phyloP scores from a whole-genome alignment of 1,140 invertebrate species.

The Lamellibrachia luymesi region DNA sequence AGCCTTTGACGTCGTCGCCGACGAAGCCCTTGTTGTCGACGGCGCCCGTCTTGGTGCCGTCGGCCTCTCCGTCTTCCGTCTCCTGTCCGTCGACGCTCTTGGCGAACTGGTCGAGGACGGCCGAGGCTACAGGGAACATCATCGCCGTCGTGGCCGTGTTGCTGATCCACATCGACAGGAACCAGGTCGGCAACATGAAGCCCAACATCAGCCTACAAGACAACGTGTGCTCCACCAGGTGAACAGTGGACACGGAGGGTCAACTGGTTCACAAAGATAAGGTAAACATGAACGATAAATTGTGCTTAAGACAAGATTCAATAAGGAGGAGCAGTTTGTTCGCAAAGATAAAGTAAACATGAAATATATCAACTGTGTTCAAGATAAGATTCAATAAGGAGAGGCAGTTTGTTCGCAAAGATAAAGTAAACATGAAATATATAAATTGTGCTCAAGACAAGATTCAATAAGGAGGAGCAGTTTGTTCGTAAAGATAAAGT shows the following conservation, averaged over 20 bases:
- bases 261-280: not conserved
- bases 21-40: not conserved
- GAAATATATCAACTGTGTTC: too few species aligned
- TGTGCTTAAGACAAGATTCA: not conserved
- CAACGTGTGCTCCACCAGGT: not conserved
- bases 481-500: too few species aligned
- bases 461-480: too few species aligned
- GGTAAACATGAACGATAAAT: not conserved
- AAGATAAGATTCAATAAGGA: too few species aligned
- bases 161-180: conserved; percentile 58
- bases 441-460: too few species aligned
- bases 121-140: conserved; percentile 54
- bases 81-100: not conserved
- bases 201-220: conserved; percentile 46
- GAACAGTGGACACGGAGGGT: too few species aligned
- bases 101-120: conserved; percentile 40
- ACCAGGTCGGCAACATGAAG: conserved; percentile 54
- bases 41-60: not conserved
- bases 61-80: not conserved
- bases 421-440: too few species aligned
- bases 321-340: too few species aligned
- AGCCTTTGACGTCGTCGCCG: too few species aligned
- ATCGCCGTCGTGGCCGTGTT: conserved; percentile 56
- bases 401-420: too few species aligned
- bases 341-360: not conserved